A percentile compares a stretch with the other conserved stretches of the same genome.
These are phyloP conservation scores for Phengaris arion DNA, from an alignment of 2,888 invertebrate species.

Conservation along the genomic window DNA sequence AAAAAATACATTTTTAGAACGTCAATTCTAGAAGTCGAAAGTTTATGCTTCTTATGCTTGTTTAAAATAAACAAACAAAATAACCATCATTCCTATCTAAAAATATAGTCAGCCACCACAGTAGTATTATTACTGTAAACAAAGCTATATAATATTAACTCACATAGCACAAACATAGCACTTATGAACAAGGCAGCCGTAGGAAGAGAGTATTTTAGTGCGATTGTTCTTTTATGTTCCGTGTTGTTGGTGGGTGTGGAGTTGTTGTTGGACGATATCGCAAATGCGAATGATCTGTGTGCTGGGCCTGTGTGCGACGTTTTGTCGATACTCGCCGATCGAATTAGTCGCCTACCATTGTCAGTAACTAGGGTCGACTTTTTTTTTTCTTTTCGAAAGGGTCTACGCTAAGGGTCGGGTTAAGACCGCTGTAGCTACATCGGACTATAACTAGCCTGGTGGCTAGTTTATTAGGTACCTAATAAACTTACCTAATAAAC, in stretches of 20 bases:
- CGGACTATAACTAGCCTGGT: too few species aligned
- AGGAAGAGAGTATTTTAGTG: constrained; percentile 5
- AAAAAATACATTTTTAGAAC: background rate
- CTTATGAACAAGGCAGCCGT: background rate
- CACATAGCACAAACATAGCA: background rate
- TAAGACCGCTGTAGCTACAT: too few species aligned
- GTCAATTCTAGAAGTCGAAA: background rate
- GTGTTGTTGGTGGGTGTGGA: background rate
- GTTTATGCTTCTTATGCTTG: background rate
- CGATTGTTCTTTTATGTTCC: constrained; percentile 9
- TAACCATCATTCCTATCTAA: background rate
- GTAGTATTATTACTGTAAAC: background rate
- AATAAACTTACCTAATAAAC: too few species aligned
- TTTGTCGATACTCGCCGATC: too few species aligned
- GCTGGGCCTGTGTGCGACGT: too few species aligned
- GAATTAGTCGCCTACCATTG: too few species aligned
- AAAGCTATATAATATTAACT: background rate
- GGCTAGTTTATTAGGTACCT: too few species aligned
- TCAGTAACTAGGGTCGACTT: too few species aligned
- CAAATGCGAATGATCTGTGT: background rate
- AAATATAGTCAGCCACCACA: background rate
- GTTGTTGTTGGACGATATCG: background rate
- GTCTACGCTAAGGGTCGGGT: too few species aligned
- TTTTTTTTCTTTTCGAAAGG: too few species aligned
- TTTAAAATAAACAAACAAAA: background rate